Percentiles rank a stretch among this genome's conserved stretches.
These are phyloP conservation scores for Sorex araneus DNA, from an alignment of 2,113 vertebrate genomes.

Conservation along the genomic window DNA sequence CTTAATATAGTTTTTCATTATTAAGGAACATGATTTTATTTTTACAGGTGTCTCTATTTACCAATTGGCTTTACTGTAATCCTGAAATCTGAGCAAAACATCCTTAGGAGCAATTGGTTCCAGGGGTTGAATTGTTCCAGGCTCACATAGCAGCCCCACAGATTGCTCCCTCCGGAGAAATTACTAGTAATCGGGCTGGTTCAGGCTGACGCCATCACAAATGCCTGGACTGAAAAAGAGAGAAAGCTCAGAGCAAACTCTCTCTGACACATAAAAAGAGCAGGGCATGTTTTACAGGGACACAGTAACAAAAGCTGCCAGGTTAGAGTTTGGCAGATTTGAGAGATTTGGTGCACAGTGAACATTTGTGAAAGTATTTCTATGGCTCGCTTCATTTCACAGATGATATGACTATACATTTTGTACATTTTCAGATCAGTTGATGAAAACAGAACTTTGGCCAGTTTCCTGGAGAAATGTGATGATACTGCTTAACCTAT, in stretches of 20 bases:
- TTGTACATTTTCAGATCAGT: conserved; percentile 24
- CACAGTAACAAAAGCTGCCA: neutral
- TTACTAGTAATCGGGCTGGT: neutral
- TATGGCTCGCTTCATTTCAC: conserved; percentile 26
- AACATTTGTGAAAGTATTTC: conserved; percentile 61
- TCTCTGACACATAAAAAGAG: neutral
- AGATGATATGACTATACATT: neutral
- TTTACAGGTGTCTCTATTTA: neutral
- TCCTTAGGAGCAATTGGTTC: conserved; percentile 40
- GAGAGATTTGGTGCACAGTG: conserved; percentile 37
- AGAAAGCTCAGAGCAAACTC: neutral
- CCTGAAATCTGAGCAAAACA: neutral
- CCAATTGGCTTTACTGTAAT: neutral
- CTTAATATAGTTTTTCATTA: conserved; percentile 17
- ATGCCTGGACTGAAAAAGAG: neutral
- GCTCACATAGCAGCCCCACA: fast-evolving
- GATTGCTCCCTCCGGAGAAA: conserved; percentile 35
- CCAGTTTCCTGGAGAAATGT: conserved; percentile 52
- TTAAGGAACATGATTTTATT: neutral
- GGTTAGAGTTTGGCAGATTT: conserved; percentile 2
- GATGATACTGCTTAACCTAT: conserved; percentile 6
- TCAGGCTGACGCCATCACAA: neutral
- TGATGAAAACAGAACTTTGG: conserved; percentile 62
- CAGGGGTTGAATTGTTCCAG: neutral
- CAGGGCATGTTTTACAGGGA: neutral